Base-by-base conservation (phyloP, 30 jellyfish, hydroid and myxozoan genomes). In the Turritopsis rubra region DNA sequence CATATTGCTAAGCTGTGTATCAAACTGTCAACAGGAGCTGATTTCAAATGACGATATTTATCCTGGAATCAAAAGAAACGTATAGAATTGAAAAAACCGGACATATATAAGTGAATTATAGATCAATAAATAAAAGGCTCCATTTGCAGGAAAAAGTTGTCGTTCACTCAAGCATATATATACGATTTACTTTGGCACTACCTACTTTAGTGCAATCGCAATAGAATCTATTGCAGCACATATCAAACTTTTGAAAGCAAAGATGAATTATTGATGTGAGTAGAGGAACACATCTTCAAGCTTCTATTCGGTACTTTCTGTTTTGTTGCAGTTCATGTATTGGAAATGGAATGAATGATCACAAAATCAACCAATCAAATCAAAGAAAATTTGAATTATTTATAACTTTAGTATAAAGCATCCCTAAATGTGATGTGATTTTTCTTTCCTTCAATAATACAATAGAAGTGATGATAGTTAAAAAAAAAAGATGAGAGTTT, bases 1-100 rank as follows among this genome's bases (percentile, higher is more conserved):
- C 95, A 71, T 4, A 86, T 66, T n/a, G 99, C 92, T 17, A 93
- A 79, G 29, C 83, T 53, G 52, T 82, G 60, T 29, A 93, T 86
- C 76, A 93, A 75, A 83, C 96, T 88, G 70, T 85, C 87, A 31
- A 83, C 96, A 21, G 99, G 99, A 21, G 96, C 96, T 22, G 96
- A 89, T 52, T 93, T 93, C 52, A 93, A 29, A 19, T 30, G 73
- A 16, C 99, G 92, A 80, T 75, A 93, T 70, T 54, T 85, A 65
- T 89, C 95, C 99, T 93, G 76, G 65, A 53, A 75, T 23, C 21
- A 29, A 66, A 85, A 74, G 28, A 83, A 16, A 82, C 17, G 30
- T 68, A 71, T 4, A 80, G 24, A 54, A 41, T 41, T 41, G 60
- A 41, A 3, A 3, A 41, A 13, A 41, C 60, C n/a, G 13, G 60